Percentiles rank a stretch among this genome's conserved stretches.
Conservation (phyloP, 2,888 invertebrate species). For the Polymixis lichenea region DNA sequence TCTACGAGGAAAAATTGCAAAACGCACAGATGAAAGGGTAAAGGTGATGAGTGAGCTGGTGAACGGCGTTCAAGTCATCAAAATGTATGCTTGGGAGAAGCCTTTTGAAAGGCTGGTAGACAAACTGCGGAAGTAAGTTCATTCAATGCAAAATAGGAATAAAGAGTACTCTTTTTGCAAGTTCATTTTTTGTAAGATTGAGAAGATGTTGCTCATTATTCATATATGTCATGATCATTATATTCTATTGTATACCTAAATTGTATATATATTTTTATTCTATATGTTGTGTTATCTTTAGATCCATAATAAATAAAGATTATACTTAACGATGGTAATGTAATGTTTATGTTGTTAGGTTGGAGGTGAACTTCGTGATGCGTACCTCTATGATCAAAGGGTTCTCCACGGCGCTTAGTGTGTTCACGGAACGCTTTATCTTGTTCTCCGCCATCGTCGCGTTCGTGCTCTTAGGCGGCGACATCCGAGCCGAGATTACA, state of each 20-base stretch:
- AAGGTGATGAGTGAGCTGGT: slow-evolving; percentile 95
- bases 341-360: slow-evolving; percentile 79
- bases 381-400: slow-evolving; percentile 92
- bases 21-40: slow-evolving; percentile 93
- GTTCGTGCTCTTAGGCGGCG: slow-evolving; percentile 92
- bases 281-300: too few species aligned
- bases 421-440: slow-evolving; percentile 96
- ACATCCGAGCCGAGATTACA: slow-evolving; percentile 91
- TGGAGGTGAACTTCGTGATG: slow-evolving; percentile 93
- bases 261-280: too few species aligned
- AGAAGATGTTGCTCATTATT: background rate
- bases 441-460: slow-evolving; percentile 94
- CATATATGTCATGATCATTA: too few species aligned
- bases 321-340: background rate
- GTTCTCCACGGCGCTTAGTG: slow-evolving; percentile 92
- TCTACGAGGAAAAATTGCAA: slow-evolving; percentile 91
- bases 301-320: background rate
- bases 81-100: slow-evolving; percentile 97
- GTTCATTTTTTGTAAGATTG: background rate
- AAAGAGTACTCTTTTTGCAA: background rate
- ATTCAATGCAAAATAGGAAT: background rate
- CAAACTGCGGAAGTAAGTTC: slow-evolving; percentile 92
- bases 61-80: slow-evolving; percentile 94
- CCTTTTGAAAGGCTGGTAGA: slow-evolving; percentile 93
- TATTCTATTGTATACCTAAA: too few species aligned